Base-by-base conservation (phyloP, 2,888 invertebrate genomes). In the Caenorhabditis sp. region DNA sequence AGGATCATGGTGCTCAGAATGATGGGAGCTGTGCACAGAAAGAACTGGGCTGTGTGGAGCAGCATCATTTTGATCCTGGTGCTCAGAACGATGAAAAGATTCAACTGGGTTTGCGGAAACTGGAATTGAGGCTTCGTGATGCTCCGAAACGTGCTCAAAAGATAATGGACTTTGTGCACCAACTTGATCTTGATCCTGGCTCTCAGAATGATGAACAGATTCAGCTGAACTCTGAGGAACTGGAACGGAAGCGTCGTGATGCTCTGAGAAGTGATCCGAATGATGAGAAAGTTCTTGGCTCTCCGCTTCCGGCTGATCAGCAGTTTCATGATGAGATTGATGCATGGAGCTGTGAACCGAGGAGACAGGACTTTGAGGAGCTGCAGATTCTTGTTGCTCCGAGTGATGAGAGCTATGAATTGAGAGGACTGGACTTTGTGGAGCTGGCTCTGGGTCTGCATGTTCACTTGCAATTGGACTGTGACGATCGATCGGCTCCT, bases 361-460 rank as follows among this genome's bases (percentile, higher is more conserved):
- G n/a, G 64, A 8, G 8, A 47, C 64, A 19, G 51, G 51, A 16
- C 66, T 66, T 19, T 31, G 49, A 22, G 51, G 51, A 51, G 51
- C 63, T 2, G 14, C 16, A 28, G n/a, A 22, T 0, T 49, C 49
- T 6, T 49, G 19, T 7, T 49, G 49, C 22, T 49, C 63, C 22
- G 26, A 24, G 1, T 24, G 24, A 63, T 38, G 44, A 38, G 35
- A 35, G 6, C 41, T 41, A 24, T 61, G 64, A 10, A 49, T 26
- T 14, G 66, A 66, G 22, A 16, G n/a, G 2, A 44, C 44, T 64
- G 69, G 69, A 22, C 69, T 69, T 38, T 51, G n/a, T 19, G 64
- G 49, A 49, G 28, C 41, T 64, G 35, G 63, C 28, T 63, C 44
- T 16, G 5, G 26, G 16, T 64, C 64, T 1, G 61, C 38, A 8